Evolutionary conservation across 2,797 vertebrate genomes (phyloP), one percentile per base, ranked within the genome.

Genomic region (Gallirallus australis): DNA sequence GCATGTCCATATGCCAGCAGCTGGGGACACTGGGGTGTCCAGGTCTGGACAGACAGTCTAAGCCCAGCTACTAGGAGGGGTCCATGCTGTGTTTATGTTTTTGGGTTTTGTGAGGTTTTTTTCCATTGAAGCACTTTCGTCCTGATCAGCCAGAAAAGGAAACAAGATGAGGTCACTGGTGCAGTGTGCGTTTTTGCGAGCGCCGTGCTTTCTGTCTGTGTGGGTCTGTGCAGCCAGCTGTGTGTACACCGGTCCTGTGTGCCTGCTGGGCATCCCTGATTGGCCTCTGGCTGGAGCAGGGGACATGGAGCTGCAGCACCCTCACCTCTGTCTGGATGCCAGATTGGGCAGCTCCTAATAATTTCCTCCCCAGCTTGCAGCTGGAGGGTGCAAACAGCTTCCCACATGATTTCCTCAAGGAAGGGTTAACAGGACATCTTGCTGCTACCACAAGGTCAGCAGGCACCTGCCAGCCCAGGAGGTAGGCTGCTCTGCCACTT

Each of bases 211-310:
- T 45, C 40, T 42, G 19, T 6, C 39, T 2, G 0, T 11, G 40
- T 27, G 8, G 19, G 27, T 12, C 14, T 12, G 23, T 24, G 61
- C 42, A 27, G 48, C 28, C 28, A 19, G 35, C 17, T 7, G 0
- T 3, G 8, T 7, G 42, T 45, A 5, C 3, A 23, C 5, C 0
- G 31, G 60, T 21, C 14, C 25, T 45, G 2, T 20, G 18, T 28
- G 35, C 42, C 68, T 16, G 12, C 4, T 3, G 56, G 63, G 4
- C 35, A 7, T 4, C 25, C 13, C 31, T 54, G 42, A 52, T 30
- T 20, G 18, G 28, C 69, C 54, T 61, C 61, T 57, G 24, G 39
- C 39, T 60, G 71, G 39, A n/a, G 33, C 59, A 15, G 16, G 37
- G 33, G 12, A 31, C 11, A 7, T 0, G 0, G 17, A 37, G 28